phyloP scores from a whole-genome alignment of 1,140 invertebrate species.

The Brachionus koreanus region DNA sequence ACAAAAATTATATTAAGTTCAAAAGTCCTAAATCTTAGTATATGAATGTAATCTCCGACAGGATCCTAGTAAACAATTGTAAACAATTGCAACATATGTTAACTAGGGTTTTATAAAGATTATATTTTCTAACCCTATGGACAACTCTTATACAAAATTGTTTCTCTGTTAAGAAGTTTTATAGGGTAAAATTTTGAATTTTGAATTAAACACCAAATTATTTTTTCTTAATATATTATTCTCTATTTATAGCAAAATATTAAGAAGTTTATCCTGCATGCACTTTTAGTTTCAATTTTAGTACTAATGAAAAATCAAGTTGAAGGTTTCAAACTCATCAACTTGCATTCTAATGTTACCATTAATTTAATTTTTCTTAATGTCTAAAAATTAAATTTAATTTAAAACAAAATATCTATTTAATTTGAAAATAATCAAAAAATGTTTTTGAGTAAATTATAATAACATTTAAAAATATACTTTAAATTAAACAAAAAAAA shows the following conservation, averaged over 20 bases:
- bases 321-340: not conserved
- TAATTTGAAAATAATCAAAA: not conserved
- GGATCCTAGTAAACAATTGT: slow-evolving; percentile 36
- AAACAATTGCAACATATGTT: slow-evolving; percentile 43
- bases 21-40: not conserved
- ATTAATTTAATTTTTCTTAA: not conserved
- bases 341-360: not conserved
- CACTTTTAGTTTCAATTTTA: not conserved
- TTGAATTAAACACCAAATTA: not conserved
- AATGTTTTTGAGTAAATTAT: too few relatives aligned
- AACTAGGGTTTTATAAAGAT: slow-evolving; percentile 45
- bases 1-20: not conserved
- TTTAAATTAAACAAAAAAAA: too few relatives aligned
- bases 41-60: slow-evolving; percentile 30
- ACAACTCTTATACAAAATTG: slow-evolving; percentile 39
- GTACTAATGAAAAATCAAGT: not conserved
- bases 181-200: slow-evolving; percentile 9
- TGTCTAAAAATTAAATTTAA: not conserved
- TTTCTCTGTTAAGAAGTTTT: slow-evolving; percentile 14
- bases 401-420: not conserved
- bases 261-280: not conserved
- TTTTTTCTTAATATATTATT: not conserved
- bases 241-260: not conserved
- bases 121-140: slow-evolving; percentile 36
- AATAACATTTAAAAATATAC: too few relatives aligned